Percentiles rank a stretch among this genome's conserved stretches.
Evolutionary conservation across 2,888 invertebrate genomes (phyloP).

Genomic region (Lutraria lutraria): DNA sequence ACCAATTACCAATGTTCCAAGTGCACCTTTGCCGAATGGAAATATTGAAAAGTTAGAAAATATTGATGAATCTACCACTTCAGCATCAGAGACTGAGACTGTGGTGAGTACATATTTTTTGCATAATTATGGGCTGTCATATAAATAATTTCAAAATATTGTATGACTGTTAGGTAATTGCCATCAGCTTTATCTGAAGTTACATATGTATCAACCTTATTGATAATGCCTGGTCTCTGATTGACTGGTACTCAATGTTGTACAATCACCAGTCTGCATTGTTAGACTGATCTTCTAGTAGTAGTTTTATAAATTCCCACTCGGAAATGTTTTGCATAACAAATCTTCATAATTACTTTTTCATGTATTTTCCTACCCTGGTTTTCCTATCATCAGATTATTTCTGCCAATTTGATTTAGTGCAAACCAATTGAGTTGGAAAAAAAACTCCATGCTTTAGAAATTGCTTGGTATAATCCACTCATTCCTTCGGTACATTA

Average conservation of each 20-base stretch:
- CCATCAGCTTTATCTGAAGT: background rate
- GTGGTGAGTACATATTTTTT: slow-evolving; percentile 73
- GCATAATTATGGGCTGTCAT: background rate
- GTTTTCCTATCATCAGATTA: slow-evolving; percentile 8
- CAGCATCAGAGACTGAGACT: slow-evolving; percentile 85
- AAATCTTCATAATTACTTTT: no score
- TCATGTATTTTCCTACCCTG: background rate
- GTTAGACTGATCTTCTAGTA: no score
- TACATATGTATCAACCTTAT: no score
- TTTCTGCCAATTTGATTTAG: background rate
- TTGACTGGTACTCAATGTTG: no score
- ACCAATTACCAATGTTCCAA: slow-evolving; percentile 53
- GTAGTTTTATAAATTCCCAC: no score
- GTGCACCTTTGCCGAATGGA: slow-evolving; percentile 75
- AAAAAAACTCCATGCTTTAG: background rate
- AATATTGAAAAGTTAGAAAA: slow-evolving; percentile 72
- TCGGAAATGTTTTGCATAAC: no score
- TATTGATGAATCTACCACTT: slow-evolving; percentile 85
- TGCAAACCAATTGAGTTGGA: slow-evolving; percentile 5
- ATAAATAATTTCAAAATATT: background rate
- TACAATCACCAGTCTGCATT: no score
- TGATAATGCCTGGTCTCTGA: no score
- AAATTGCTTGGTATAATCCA: background rate
- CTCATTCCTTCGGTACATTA: background rate
- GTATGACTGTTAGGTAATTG: background rate